phyloP scores from a whole-genome alignment of 2,888 invertebrate species.

The Spodoptera littoralis region DNA sequence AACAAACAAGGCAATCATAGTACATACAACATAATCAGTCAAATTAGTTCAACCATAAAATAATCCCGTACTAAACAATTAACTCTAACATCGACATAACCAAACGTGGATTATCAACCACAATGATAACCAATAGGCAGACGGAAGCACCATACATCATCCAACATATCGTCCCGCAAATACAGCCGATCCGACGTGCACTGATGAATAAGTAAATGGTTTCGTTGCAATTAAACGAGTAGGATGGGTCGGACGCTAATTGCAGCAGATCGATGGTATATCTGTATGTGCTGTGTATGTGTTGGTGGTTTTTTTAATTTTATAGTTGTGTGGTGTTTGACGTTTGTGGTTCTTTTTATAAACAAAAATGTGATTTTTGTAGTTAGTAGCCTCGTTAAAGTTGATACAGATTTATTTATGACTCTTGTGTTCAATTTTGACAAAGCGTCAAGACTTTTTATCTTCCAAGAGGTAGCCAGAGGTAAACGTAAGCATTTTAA shows the following conservation, averaged over 20 bases:
- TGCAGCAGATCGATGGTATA: constrained; percentile 60
- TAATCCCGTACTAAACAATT: too few relatives aligned
- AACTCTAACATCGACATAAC: background rate
- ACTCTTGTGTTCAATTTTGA: too few relatives aligned
- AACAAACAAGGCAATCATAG: too few relatives aligned
- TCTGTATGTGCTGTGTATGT: constrained; percentile 1
- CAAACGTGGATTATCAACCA: constrained; percentile 9
- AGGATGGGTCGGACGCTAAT: constrained; percentile 62
- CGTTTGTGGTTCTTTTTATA: too few relatives aligned
- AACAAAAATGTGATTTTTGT: too few relatives aligned
- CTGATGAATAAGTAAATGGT: constrained; percentile 72
- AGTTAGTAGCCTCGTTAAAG: too few relatives aligned
- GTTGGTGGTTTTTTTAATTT: constrained; percentile 16
- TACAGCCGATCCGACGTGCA: constrained; percentile 49
- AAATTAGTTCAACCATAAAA: too few relatives aligned
- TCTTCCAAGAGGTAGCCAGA: too few relatives aligned
- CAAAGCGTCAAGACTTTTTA: too few relatives aligned
- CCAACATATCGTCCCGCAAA: constrained; percentile 43
- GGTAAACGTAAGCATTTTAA: too few relatives aligned
- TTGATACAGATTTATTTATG: too few relatives aligned
- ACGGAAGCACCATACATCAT: constrained; percentile 32
- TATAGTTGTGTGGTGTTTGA: background rate
- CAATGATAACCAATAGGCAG: constrained; percentile 19
- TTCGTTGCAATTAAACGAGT: constrained; percentile 69
- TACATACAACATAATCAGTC: too few relatives aligned